These are phyloP conservation scores for Drosophila seguyi DNA, from an alignment of 1,140 invertebrate genomes.

Conservation along the genomic window DNA sequence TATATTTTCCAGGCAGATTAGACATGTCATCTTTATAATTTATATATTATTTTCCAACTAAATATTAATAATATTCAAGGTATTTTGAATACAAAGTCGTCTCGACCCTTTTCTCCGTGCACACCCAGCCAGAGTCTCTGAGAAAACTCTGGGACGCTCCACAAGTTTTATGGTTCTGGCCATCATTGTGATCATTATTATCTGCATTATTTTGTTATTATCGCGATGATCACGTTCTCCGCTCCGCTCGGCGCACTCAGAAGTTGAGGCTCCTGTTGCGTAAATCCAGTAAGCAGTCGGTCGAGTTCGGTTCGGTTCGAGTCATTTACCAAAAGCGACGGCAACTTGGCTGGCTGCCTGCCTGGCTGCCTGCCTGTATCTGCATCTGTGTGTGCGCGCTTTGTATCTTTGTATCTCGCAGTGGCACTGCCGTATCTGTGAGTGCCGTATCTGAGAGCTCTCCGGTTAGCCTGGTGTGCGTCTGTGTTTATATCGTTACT, in stretches of 20 bases:
- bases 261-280: conserved; percentile 79
- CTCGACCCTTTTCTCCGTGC: conserved; percentile 6
- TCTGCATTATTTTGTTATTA: conserved; percentile 62
- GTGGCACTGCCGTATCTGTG: conserved; percentile 20
- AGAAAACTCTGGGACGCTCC: conserved; percentile 7
- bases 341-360: conserved; percentile 54
- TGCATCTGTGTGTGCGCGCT: conserved; percentile 28
- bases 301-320: conserved; percentile 65
- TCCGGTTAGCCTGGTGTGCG: conserved; percentile 3
- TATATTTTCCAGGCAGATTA: not conserved
- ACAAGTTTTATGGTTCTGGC: conserved; percentile 47
- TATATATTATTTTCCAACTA: not conserved
- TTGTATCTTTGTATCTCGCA: conserved; percentile 36
- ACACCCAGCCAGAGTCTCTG: not conserved
- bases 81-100: not conserved
- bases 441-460: conserved; percentile 11
- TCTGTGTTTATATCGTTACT: conserved; percentile 60
- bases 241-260: conserved; percentile 43
- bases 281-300: conserved; percentile 79
- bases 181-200: conserved; percentile 54
- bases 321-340: conserved; percentile 65
- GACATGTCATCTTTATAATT: not conserved
- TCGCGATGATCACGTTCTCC: conserved; percentile 65
- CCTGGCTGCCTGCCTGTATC: conserved; percentile 12
- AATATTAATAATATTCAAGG: rapidly evolving